These are phyloP conservation scores for Corvus cornix DNA, from an alignment of 2,113 vertebrate species.

Conservation along the genomic window DNA sequence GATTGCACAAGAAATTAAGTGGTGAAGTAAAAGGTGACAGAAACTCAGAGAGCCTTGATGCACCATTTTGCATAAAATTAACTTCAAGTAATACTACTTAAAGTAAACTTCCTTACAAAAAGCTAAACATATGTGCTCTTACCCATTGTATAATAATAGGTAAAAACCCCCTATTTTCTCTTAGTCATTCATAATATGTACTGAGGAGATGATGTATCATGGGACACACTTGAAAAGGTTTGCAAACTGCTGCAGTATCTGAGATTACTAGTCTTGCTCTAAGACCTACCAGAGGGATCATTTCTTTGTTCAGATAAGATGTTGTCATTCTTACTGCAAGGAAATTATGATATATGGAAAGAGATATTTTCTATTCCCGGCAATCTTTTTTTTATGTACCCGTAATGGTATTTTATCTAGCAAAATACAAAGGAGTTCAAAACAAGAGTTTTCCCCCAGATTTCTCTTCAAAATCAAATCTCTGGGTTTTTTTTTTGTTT, in stretches of 20 bases:
- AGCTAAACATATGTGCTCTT: background rate
- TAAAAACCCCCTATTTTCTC: fast-evolving
- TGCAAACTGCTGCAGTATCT: background rate
- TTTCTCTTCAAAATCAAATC: background rate
- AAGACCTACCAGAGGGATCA: background rate
- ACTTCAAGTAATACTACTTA: background rate
- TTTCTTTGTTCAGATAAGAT: background rate
- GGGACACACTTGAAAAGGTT: background rate
- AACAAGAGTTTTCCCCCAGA: background rate
- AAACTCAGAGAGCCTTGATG: background rate
- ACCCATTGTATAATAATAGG: background rate
- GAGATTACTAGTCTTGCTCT: background rate
- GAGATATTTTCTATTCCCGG: background rate
- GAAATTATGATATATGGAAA: background rate
- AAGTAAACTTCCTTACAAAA: background rate
- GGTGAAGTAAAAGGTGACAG: background rate
- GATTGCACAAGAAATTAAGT: background rate
- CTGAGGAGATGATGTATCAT: background rate
- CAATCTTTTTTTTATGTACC: background rate
- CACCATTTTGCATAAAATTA: background rate
- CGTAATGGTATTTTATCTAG: background rate
- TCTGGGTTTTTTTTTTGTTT: background rate
- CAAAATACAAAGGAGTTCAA: background rate
- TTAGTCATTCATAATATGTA: background rate
- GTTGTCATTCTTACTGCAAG: background rate